Conservation (phyloP, 2,797 vertebrate species). For the Centropyge bicolor region DNA sequence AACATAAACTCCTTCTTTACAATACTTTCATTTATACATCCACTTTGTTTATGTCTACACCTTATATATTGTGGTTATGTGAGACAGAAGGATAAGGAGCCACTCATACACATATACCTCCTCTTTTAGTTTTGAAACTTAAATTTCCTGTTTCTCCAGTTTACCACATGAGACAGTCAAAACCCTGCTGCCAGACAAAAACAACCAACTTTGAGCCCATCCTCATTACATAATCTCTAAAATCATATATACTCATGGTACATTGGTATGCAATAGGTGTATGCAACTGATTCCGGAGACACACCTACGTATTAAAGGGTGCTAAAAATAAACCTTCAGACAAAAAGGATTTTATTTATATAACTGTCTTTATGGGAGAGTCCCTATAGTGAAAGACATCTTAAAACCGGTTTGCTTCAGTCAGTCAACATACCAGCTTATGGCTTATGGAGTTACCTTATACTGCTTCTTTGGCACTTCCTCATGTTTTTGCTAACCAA, state of each 20-base stretch:
- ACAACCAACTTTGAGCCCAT: not conserved
- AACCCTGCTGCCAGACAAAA: not conserved
- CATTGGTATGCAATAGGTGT: not conserved
- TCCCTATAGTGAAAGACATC: not conserved
- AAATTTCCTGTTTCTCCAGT: not conserved
- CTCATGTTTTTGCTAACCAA: not conserved
- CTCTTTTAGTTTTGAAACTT: not conserved
- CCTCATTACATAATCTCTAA: not conserved
- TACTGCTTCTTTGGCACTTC: not conserved
- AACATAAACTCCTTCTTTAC: not conserved
- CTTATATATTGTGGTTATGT: not conserved
- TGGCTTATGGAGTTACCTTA: too few relatives aligned
- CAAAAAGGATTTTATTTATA: too few relatives aligned
- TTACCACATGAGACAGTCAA: not conserved
- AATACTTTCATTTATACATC: not conserved
- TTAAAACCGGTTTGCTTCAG: not conserved
- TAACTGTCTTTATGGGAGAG: not conserved
- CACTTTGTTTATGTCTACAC: not conserved
- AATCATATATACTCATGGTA: not conserved
- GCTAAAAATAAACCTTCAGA: not conserved
- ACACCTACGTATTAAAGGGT: not conserved
- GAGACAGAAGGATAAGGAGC: not conserved
- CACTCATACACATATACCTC: not conserved
- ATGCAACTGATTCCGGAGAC: too few relatives aligned
- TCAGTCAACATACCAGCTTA: not conserved